Conservation (phyloP, 2,888 invertebrate species). For the Cephus pygmeus region DNA sequence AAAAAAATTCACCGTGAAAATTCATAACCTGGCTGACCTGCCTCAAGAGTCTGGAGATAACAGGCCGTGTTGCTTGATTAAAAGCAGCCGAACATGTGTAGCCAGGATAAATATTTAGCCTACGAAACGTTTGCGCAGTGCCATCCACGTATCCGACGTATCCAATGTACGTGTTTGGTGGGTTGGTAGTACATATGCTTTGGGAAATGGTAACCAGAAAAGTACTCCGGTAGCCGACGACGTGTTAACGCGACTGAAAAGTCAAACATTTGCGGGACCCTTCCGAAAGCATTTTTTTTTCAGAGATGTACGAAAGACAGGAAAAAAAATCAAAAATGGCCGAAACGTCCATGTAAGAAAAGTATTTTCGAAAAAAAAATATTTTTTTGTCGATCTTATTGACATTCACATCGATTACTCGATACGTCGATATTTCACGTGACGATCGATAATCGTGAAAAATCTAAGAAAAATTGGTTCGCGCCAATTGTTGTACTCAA, state of each 20-base stretch:
- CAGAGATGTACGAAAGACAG: not conserved
- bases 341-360: not conserved
- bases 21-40: not conserved
- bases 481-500: not conserved
- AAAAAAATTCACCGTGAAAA: not conserved
- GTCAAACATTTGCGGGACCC: not conserved
- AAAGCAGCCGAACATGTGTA: slow-evolving; percentile 38
- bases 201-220: not conserved
- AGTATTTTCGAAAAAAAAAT: not conserved
- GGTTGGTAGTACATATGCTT: not conserved
- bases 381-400: not conserved
- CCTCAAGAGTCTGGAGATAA: not conserved
- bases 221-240: not conserved
- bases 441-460: not conserved
- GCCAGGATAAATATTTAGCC: slow-evolving; percentile 46
- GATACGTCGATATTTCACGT: not conserved
- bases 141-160: not conserved
- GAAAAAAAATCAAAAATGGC: not conserved
- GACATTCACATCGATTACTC: not conserved
- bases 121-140: slow-evolving; percentile 30
- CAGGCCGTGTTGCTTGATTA: slow-evolving; percentile 18
- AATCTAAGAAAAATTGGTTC: not conserved
- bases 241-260: not conserved
- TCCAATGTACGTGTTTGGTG: not conserved
- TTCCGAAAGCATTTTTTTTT: not conserved